A percentile compares a stretch with the other conserved stretches of the same genome.
These are phyloP conservation scores for Dolichallabes microphthalmus DNA, from an alignment of 2,113 vertebrate genomes.

Conservation along the genomic window DNA sequence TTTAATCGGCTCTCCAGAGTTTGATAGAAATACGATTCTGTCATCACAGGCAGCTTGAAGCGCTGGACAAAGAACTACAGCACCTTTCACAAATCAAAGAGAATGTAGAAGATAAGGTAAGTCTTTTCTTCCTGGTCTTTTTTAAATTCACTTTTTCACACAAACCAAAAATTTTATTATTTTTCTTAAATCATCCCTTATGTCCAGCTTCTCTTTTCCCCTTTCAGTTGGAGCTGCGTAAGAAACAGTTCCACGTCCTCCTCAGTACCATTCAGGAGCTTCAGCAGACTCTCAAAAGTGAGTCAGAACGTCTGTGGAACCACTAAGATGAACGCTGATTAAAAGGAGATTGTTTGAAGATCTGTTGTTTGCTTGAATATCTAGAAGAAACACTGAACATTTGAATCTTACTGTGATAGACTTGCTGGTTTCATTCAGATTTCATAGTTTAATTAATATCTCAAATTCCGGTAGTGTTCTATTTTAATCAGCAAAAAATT, in stretches of 20 bases:
- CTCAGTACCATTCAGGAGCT: conserved; percentile 97
- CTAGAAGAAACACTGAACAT: background rate
- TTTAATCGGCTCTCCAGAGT: background rate
- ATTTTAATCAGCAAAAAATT: background rate
- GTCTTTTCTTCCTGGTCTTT: background rate
- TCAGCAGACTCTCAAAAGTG: conserved; percentile 96
- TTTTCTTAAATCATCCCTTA: too few relatives aligned
- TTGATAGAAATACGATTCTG: background rate
- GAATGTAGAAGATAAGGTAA: conserved; percentile 95
- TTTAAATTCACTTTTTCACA: background rate
- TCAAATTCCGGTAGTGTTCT: too few relatives aligned
- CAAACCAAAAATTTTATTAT: too few relatives aligned
- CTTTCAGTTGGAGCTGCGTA: conserved; percentile 88
- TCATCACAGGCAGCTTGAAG: conserved; percentile 83
- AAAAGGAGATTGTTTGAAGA: background rate
- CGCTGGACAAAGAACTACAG: conserved; percentile 94
- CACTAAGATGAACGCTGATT: background rate
- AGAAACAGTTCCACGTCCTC: conserved; percentile 97
- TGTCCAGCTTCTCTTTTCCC: background rate
- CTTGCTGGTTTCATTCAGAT: background rate
- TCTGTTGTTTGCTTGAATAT: background rate
- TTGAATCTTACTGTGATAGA: too few relatives aligned
- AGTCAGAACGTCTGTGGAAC: conserved; percentile 61
- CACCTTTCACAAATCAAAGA: conserved; percentile 95
- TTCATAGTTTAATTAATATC: too few relatives aligned